phyloP scores from a whole-genome alignment of 1,140 invertebrate species.

The Atopsyche davidsoni region DNA sequence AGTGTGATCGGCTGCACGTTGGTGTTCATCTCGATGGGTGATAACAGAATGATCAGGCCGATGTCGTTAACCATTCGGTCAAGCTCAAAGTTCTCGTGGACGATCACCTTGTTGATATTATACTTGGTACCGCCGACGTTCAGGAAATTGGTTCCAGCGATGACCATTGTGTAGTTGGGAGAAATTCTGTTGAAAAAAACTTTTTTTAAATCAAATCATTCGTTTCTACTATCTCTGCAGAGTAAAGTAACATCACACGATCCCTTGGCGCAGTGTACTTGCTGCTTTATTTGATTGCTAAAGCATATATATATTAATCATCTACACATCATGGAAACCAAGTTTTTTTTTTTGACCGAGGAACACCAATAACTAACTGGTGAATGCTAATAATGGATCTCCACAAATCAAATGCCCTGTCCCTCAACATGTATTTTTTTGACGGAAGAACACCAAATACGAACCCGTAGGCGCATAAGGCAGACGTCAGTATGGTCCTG shows the following conservation, averaged over 20 bases:
- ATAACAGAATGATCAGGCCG: constrained; percentile 43
- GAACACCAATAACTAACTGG: neutral
- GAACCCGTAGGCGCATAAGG: constrained; percentile 31
- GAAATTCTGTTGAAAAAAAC: constrained; percentile 28
- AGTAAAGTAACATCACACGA: too few species aligned
- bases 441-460: neutral
- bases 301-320: too few species aligned
- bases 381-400: too few species aligned
- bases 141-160: constrained; percentile 48
- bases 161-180: constrained; percentile 35
- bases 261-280: too few species aligned
- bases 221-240: too few species aligned
- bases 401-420: neutral
- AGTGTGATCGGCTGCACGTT: constrained; percentile 41
- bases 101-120: constrained; percentile 37
- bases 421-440: neutral
- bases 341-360: neutral
- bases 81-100: constrained; percentile 47
- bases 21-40: constrained; percentile 39
- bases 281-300: too few species aligned
- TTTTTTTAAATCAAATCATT: neutral
- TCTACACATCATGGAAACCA: too few species aligned
- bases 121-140: constrained; percentile 43
- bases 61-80: constrained; percentile 48
- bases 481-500: constrained; percentile 34